Evolutionary conservation across 2,888 invertebrate species (phyloP), one percentile per base, ranked within the genome.

Genomic region (Eueremaeus valkanovi): DNA sequence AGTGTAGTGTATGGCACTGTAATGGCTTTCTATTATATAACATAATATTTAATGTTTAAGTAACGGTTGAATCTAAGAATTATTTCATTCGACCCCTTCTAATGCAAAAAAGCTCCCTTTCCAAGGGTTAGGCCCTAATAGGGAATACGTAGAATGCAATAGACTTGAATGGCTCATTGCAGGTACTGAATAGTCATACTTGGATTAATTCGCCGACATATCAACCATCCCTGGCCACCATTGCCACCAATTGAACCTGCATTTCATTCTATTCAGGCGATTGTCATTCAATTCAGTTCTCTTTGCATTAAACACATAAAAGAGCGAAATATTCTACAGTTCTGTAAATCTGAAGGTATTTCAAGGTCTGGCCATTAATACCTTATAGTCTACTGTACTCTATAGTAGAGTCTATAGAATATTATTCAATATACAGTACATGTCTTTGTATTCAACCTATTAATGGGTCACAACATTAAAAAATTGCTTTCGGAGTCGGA

Each of bases 1-100:
- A 45, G 3, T 11, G 55, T 18, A 63, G 33, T 63, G 18, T 63
- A 63, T 33, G 63, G 63, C 63, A 63, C 63, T 55, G 33, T 63
- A 63, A 63, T 63, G 63, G 63, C 63, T 36, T 63, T 63, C 63
- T 31, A 36, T 63, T 63, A 63, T 63, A 63, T 63, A 24, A 63
- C 33, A 63, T 63, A 33, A 63, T 63, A 63, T 63, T 63, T 63
- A 63, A 63, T 63, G 31, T 63, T 61, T 63, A 63, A 63, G 63
- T 63, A 63, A 63, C 63, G 63, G 63, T 63, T 63, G 33, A 63
- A 63, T 63, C 8, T 63, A 36, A 63, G 63, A 63, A 63, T 63
- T 63, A 33, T 55, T 55, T 55, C 55, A 55, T 55, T 51, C 63
- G 33, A 36, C 63, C 33, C 63, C 31, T 33, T 63, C 27, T 13